Evolutionary conservation across 2,888 invertebrate species (phyloP).

Genomic region (Caenorhabditis virilis): DNA sequence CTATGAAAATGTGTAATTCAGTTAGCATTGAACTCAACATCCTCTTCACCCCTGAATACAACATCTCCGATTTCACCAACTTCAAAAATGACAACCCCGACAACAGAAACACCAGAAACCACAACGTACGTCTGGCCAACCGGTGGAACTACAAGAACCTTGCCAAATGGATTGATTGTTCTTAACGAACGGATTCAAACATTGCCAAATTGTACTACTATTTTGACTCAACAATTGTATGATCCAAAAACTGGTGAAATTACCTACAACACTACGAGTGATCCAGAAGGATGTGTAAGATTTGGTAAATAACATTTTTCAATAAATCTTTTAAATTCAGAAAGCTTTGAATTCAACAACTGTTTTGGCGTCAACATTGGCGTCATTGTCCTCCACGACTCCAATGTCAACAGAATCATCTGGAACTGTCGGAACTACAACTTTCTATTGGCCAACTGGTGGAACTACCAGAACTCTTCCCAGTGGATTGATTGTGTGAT

Average conservation of each 20-base stretch:
- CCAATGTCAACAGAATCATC: too few species aligned
- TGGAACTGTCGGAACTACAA: too few species aligned
- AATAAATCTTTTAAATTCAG: too few species aligned
- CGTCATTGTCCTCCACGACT: too few species aligned
- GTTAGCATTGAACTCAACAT: too few species aligned
- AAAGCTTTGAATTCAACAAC: too few species aligned
- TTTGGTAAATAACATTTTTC: too few species aligned
- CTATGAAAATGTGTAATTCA: too few species aligned
- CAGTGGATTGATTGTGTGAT: background rate
- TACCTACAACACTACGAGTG: background rate
- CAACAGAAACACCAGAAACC: background rate
- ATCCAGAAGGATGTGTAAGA: constrained; percentile 10
- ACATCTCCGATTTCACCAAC: too few species aligned
- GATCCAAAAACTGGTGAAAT: background rate
- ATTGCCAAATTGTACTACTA: constrained; percentile 10
- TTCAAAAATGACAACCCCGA: too few species aligned
- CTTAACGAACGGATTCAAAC: constrained; percentile 3
- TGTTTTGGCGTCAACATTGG: too few species aligned
- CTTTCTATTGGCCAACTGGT: constrained; percentile 2
- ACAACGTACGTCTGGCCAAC: constrained; percentile 1
- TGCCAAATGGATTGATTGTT: background rate
- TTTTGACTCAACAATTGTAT: constrained; percentile 6
- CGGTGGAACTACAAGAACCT: background rate
- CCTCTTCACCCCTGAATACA: too few species aligned
- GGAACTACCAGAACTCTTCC: background rate